Evolutionary conservation across 2,888 invertebrate species (phyloP), one percentile per base, ranked within the genome.

Genomic region (Phortica magna): DNA sequence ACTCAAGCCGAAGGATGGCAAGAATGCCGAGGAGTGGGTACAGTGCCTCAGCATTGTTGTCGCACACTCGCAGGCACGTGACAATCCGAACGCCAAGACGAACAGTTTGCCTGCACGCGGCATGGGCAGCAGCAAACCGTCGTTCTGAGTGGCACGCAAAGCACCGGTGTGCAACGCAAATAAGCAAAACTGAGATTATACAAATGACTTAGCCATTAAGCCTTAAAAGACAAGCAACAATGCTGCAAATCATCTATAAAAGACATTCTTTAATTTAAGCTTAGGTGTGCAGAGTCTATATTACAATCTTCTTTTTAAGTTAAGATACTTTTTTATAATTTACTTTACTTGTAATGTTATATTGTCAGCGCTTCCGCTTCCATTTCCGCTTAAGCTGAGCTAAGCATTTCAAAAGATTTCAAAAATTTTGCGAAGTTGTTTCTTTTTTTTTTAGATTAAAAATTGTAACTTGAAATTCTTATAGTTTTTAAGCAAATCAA

Each of bases 21-120:
- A 97, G 92, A 96, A 98, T 91, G 98, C 98, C 0, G 98, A 98
- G 92, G 96, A 98, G 91, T 98, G 98, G 98, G 97, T 98, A 67
- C 98, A 98, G 92, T 98, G 97, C 92, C 94, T 98, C 80, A 97
- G 97, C 89, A 97, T 98, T 80, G 98, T 97, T 5, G 96, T 98
- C 12, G 98, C 98, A 0, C 97, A 97, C 80, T 92, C 92, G 76
- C 92, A 92, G 85, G 91, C 92, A 10, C 91, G 92, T 68, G 92
- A 92, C 83, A 91, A 90, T 88, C 92, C 91, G 77, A 91, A 91
- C 41, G 90, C 88, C 65, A 92, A 92, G 87, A 92, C 92, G 48
- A 92, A 92, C 78, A 92, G 92, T 85, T 85, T 92, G 85, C 92
- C 92, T 41, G 92, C 92, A 17, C 90, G 92, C 73, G 91, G 91